Evolutionary conservation across 2,113 vertebrate genomes (phyloP).

Genomic region (Pungitius pungitius): DNA sequence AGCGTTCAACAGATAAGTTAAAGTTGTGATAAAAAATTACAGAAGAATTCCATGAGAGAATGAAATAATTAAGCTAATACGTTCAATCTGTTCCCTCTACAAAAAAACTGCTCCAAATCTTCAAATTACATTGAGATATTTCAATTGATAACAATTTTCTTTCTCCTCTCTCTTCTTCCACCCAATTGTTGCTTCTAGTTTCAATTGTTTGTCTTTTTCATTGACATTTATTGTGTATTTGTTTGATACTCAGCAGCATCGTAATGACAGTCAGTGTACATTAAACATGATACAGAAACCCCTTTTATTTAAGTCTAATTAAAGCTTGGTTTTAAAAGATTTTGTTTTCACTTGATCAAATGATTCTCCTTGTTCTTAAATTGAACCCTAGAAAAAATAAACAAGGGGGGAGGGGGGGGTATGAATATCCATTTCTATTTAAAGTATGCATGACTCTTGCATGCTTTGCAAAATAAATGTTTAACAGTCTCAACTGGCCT

Average conservation of each 20-base stretch:
- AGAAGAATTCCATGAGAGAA: conserved; percentile 34
- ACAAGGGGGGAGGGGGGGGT: no score
- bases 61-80: not conserved
- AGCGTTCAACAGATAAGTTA: conserved; percentile 25
- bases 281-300: not conserved
- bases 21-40: conserved; percentile 37
- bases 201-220: not conserved
- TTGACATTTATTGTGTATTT: not conserved
- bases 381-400: not conserved
- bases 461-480: not conserved
- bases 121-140: not conserved
- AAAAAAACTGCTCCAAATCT: not conserved
- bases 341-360: not conserved
- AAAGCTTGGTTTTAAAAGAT: not conserved
- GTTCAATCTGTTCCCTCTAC: not conserved
- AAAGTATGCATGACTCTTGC: not conserved
- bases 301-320: not conserved
- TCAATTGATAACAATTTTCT: not conserved
- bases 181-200: not conserved
- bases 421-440: not conserved
- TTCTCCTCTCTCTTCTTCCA: not conserved
- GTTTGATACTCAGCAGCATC: not conserved
- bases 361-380: not conserved
- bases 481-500: not conserved
- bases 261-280: not conserved